Percentiles rank a stretch among this genome's conserved stretches.
Conservation (phyloP, 1,140 invertebrate species). For the Camponotus floridanus region DNA sequence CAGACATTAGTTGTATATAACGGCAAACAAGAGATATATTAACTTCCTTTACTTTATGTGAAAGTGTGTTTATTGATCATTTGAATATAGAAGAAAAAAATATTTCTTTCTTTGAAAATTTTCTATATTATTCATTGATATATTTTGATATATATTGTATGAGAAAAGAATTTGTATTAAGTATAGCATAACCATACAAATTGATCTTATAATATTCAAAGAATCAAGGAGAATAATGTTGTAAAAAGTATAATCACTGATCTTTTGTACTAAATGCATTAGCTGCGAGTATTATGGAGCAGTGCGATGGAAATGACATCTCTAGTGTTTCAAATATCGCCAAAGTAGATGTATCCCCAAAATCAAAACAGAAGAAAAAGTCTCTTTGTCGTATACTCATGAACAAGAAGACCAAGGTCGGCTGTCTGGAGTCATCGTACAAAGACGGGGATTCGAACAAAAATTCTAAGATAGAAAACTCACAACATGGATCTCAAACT, state of each 20-base stretch:
- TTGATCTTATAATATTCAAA: neutral
- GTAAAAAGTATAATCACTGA: neutral
- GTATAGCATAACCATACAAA: neutral
- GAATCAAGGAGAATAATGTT: neutral
- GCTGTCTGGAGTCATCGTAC: constrained; percentile 81
- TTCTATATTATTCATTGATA: neutral
- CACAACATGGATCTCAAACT: constrained; percentile 82
- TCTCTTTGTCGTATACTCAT: constrained; percentile 83
- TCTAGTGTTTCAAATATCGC: constrained; percentile 46
- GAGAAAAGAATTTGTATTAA: neutral
- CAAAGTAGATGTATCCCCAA: constrained; percentile 79
- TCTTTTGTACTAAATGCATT: neutral
- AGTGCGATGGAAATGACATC: constrained; percentile 71
- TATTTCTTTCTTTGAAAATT: constrained; percentile 22
- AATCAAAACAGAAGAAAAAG: constrained; percentile 84
- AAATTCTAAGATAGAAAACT: constrained; percentile 80
- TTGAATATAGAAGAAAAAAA: neutral
- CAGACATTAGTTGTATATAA: neutral
- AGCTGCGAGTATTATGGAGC: constrained; percentile 77
- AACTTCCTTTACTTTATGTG: neutral
- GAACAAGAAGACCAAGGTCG: constrained; percentile 84
- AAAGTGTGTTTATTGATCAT: neutral
- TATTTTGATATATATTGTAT: neutral
- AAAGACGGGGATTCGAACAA: constrained; percentile 78
- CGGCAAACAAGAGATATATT: neutral